Evolutionary conservation across 2,888 invertebrate genomes (phyloP).

Genomic region (Amphiduros pacificus): DNA sequence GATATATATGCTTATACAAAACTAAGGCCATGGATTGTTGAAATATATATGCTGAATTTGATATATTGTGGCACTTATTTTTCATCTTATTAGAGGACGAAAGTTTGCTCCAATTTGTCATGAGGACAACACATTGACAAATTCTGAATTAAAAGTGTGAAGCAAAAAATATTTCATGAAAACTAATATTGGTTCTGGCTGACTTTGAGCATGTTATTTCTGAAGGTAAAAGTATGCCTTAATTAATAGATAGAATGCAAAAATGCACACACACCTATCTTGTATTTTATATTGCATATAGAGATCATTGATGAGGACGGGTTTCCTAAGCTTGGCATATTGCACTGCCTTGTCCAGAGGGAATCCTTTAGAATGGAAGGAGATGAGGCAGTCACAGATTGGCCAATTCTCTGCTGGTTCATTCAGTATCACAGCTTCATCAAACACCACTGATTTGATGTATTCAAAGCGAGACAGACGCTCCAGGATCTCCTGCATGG

Average conservation of each 20-base stretch:
- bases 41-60: too few relatives aligned
- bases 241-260: not conserved
- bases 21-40: too few relatives aligned
- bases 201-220: too few relatives aligned
- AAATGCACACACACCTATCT: slow-evolving; percentile 63
- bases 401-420: slow-evolving; percentile 98
- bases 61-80: too few relatives aligned
- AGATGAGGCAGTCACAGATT: slow-evolving; percentile 93
- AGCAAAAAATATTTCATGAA: too few relatives aligned
- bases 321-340: slow-evolving; percentile 89
- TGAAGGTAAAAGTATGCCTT: too few relatives aligned
- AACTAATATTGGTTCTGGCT: too few relatives aligned
- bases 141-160: too few relatives aligned
- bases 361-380: slow-evolving; percentile 98
- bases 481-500: slow-evolving; percentile 97
- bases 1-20: too few relatives aligned
- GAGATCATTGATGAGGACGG: slow-evolving; percentile 97
- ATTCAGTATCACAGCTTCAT: slow-evolving; percentile 93
- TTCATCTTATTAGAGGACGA: too few relatives aligned
- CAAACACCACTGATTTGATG: slow-evolving; percentile 72
- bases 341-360: slow-evolving; percentile 96
- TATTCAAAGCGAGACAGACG: slow-evolving; percentile 95
- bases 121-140: too few relatives aligned
- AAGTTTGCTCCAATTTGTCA: too few relatives aligned
- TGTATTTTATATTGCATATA: slow-evolving; percentile 98